Evolutionary conservation across 2,797 vertebrate genomes (phyloP).

Genomic region (Aulostomus chinensis): DNA sequence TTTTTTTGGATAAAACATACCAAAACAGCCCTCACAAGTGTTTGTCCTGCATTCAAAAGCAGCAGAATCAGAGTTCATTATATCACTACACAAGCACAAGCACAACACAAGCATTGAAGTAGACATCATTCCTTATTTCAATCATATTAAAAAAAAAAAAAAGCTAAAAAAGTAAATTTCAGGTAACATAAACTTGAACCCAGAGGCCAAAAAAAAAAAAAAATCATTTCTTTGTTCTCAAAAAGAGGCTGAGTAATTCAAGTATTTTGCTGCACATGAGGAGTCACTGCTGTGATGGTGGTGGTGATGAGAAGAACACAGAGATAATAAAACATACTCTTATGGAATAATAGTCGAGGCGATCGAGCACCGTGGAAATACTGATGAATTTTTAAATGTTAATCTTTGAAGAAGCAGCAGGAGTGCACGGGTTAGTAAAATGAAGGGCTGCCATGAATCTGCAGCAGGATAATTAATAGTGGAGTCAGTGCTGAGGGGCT

Average conservation of each 20-base stretch:
- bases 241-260: constrained; percentile 38
- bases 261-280: constrained; percentile 51
- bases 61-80: too few species aligned
- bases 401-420: constrained; percentile 79
- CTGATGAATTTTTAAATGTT: constrained; percentile 79
- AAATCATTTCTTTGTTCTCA: too few species aligned
- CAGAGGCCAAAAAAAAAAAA: too few species aligned
- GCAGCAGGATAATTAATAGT: constrained; percentile 84
- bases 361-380: constrained; percentile 68
- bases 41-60: too few species aligned
- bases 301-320: constrained; percentile 60
- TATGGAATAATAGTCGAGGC: constrained; percentile 56
- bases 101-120: too few species aligned
- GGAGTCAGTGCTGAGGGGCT: constrained; percentile 76
- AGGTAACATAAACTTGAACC: too few species aligned
- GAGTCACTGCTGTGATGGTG: constrained; percentile 48
- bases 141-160: too few species aligned
- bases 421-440: constrained; percentile 76
- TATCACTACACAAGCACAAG: too few species aligned
- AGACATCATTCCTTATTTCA: constrained; percentile 3
- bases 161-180: too few species aligned
- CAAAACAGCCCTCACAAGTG: too few species aligned
- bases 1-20: too few species aligned
- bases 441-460: constrained; percentile 74
- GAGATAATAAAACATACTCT: constrained; percentile 70